Percentiles rank a stretch among this genome's conserved stretches.
phyloP scores from a whole-genome alignment of 1,140 invertebrate species.

The Megalonaias nervosa region DNA sequence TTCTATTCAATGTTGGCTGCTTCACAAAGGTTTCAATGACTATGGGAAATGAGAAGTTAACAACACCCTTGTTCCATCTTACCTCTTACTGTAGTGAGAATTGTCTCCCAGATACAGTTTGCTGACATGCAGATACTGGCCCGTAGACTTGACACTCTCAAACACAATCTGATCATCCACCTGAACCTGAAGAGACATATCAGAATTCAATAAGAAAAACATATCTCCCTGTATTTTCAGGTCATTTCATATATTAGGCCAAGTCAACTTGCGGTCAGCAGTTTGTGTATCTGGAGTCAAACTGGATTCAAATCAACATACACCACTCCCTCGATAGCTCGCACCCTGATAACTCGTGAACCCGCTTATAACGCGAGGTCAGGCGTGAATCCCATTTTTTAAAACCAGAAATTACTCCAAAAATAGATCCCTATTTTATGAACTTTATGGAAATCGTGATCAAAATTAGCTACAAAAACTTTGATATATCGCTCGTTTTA shows the following conservation, averaged over 20 bases:
- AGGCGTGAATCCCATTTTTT: too few species aligned
- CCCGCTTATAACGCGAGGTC: too few species aligned
- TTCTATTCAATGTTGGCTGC: neutral
- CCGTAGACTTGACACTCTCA: conserved; percentile 66
- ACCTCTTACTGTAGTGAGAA: conserved; percentile 60
- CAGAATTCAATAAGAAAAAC: neutral
- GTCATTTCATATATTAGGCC: too few species aligned
- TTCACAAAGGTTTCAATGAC: neutral
- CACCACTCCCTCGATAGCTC: too few species aligned
- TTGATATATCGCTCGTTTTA: too few species aligned
- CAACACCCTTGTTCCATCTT: neutral
- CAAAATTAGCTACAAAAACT: too few species aligned
- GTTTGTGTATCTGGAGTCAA: too few species aligned
- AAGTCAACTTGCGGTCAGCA: neutral
- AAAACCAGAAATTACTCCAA: too few species aligned
- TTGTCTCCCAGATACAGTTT: conserved; percentile 36
- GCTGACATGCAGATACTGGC: conserved; percentile 67
- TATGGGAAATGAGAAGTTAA: neutral
- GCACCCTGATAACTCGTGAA: too few species aligned
- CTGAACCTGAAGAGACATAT: conserved; percentile 59
- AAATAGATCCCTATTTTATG: too few species aligned
- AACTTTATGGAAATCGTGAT: too few species aligned
- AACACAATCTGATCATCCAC: conserved; percentile 68
- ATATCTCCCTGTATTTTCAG: neutral
- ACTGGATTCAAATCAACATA: neutral